Base-by-base conservation (phyloP, 2,888 invertebrate species). In the Andrena fulva region DNA sequence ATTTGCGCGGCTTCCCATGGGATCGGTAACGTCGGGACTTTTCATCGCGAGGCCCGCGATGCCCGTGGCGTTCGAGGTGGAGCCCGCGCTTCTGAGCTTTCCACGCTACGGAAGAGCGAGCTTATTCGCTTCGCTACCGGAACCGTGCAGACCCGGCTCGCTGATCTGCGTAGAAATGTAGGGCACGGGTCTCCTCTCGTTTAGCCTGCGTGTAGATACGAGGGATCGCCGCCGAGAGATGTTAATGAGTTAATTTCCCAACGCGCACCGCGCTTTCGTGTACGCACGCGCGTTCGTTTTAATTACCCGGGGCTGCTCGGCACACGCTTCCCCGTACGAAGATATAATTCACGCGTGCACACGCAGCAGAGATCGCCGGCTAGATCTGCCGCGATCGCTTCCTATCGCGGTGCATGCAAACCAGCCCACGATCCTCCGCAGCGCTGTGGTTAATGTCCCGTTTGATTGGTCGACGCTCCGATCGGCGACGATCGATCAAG, bases 401-500 rank as follows among this genome's bases (percentile, higher is more conserved):
- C 89, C 87, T 89, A 85, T 90, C 82, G 83, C 73, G 80, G 67
- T 68, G 74, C 81, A 89, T 88, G 87, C 87, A 87, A 90, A 87
- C 85, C 87, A 85, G 88, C 82, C 76, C 85, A 79, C 82, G 84
- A 86, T 86, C 85, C 81, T 77, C 68, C 77, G 72, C 76, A 79
- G 85, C 87, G 88, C 91, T 92, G 93, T 93, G 93, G 93, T 93
- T 92, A 92, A 91, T 92, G 92, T 93, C 91, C 92, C 93, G 92
- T 93, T 93, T 91, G 91, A 93, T 93, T 91, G 91, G 90, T 91
- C 90, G 88, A 87, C 90, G 87, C 82, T 79, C 59, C 82, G 77
- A 86, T 79, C 89, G 84, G 29, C 84, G 84, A 83, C 85, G 84
- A 85, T 84, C 83, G 78, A 80, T 86, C 86, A 76, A 86, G 77